These are phyloP conservation scores for Siniperca knerii DNA, from an alignment of 2,113 vertebrate species.

Conservation along the genomic window DNA sequence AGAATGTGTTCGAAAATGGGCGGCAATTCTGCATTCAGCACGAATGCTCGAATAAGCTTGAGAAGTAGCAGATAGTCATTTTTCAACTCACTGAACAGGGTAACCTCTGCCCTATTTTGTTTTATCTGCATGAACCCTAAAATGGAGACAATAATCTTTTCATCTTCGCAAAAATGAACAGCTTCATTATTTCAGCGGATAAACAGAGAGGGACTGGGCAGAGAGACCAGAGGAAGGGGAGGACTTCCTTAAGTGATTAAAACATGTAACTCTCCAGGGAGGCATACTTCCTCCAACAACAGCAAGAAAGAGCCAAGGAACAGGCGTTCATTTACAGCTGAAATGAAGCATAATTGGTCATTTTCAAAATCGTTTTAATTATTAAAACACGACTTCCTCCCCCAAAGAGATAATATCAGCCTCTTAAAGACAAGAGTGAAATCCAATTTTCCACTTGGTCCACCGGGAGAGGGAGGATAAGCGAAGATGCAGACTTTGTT, in stretches of 20 bases:
- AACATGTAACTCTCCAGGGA: slow-evolving; percentile 51
- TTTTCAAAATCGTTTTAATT: slow-evolving; percentile 72
- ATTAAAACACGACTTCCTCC: slow-evolving; percentile 65
- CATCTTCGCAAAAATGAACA: slow-evolving; percentile 5
- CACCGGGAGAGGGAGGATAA: slow-evolving; percentile 60
- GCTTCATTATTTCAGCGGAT: slow-evolving; percentile 21
- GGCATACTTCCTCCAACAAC: background rate
- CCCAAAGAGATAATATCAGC: slow-evolving; percentile 66
- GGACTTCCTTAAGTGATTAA: slow-evolving; percentile 55
- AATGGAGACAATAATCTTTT: slow-evolving; percentile 37
- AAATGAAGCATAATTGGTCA: slow-evolving; percentile 65
- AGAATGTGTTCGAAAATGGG: background rate
- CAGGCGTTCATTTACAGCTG: slow-evolving; percentile 35
- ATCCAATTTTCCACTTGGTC: slow-evolving; percentile 68
- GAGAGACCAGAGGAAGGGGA: slow-evolving; percentile 4
- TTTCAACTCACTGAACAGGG: background rate
- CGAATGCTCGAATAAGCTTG: background rate
- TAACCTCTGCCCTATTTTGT: slow-evolving; percentile 17
- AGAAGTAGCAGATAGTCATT: background rate
- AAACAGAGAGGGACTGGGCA: background rate
- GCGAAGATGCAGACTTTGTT: slow-evolving; percentile 54
- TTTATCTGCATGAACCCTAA: slow-evolving; percentile 36
- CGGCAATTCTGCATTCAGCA: background rate
- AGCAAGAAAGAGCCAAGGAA: slow-evolving; percentile 7
- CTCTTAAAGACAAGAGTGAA: slow-evolving; percentile 70